Evolutionary conservation across 2,113 vertebrate genomes (phyloP).

Genomic region (Penelope pileata): DNA sequence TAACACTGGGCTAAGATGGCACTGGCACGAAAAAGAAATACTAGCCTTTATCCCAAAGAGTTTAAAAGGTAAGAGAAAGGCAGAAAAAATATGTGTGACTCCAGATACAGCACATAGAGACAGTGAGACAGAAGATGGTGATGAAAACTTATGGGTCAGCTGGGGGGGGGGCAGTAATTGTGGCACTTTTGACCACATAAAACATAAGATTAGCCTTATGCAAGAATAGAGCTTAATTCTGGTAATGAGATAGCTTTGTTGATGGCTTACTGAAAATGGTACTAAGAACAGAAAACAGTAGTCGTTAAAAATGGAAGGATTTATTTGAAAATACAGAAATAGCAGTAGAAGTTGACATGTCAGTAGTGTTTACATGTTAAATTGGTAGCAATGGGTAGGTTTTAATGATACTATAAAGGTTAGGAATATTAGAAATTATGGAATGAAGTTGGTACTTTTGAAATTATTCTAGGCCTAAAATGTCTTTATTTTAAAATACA

Average conservation of each 20-base stretch:
- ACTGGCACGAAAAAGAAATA: neutral
- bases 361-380: neutral
- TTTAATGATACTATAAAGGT: neutral
- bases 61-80: neutral
- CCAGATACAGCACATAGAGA: neutral
- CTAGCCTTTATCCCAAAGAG: neutral
- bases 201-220: neutral
- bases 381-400: neutral
- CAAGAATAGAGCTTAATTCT: neutral
- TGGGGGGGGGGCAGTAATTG: neutral
- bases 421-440: neutral
- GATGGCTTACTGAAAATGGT: neutral
- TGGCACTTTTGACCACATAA: neutral
- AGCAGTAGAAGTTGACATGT: neutral
- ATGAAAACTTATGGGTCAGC: neutral
- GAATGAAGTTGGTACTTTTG: neutral
- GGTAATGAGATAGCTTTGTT: neutral
- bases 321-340: neutral
- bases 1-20: neutral
- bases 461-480: neutral
- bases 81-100: neutral
- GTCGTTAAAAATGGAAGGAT: neutral
- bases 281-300: neutral
- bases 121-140: neutral
- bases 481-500: neutral